Evolutionary conservation across 2,113 vertebrate genomes (phyloP).

Genomic region (Cebus imitator): DNA sequence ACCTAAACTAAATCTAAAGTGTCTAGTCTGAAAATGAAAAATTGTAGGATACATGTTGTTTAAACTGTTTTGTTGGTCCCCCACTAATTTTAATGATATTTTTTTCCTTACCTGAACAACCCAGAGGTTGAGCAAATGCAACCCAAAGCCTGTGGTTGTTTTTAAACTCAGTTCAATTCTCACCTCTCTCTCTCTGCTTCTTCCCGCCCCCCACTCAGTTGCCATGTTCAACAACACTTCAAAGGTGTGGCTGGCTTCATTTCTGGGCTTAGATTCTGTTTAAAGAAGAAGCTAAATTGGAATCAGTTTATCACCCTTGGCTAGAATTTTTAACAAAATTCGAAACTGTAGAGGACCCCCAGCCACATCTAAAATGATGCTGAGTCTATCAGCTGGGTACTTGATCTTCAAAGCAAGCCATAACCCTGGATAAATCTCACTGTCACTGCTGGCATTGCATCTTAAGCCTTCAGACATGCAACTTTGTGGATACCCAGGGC

Average conservation of each 20-base stretch:
- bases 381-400: conserved; percentile 36
- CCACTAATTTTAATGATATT: conserved; percentile 65
- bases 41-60: neutral
- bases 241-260: conserved; percentile 71
- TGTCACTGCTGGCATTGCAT: neutral
- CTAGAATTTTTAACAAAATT: conserved; percentile 71
- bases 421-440: neutral
- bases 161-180: conserved; percentile 56
- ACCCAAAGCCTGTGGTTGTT: conserved; percentile 44
- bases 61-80: conserved; percentile 55
- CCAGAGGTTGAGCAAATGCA: conserved; percentile 51
- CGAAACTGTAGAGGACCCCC: conserved; percentile 55
- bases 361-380: conserved; percentile 57
- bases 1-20: conserved; percentile 22
- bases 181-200: conserved; percentile 43
- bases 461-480: neutral
- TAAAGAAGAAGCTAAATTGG: conserved; percentile 73
- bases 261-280: conserved; percentile 63
- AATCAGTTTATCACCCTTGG: conserved; percentile 66
- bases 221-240: conserved; percentile 72
- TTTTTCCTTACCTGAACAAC: conserved; percentile 60
- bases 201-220: conserved; percentile 53
- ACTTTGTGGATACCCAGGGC: neutral
- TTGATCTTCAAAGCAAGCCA: conserved; percentile 40
- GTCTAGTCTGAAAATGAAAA: neutral